Percentiles rank a stretch among this genome's conserved stretches.
Conservation (phyloP, 2,888 invertebrate genomes). For the Euplexia lucipara region DNA sequence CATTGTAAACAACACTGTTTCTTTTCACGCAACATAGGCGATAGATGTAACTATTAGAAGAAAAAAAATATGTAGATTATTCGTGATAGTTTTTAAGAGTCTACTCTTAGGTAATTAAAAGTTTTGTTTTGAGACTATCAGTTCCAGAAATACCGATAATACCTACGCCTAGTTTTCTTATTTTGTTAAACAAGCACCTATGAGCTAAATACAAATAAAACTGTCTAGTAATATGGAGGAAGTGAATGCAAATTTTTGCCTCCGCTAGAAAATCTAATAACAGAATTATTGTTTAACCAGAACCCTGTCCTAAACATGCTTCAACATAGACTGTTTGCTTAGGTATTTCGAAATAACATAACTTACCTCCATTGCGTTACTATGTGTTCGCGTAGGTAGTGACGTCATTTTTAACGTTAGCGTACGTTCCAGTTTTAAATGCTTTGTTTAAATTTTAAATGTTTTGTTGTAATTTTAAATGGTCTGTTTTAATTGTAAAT, state of each 20-base stretch:
- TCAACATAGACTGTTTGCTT: constrained; percentile 71
- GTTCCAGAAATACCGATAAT: too few species aligned
- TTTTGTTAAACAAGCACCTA: constrained; percentile 15
- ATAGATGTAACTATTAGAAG: too few species aligned
- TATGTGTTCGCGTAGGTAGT: constrained; percentile 37
- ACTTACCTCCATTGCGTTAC: constrained; percentile 63
- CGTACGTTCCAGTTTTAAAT: not conserved
- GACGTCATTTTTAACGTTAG: constrained; percentile 3
- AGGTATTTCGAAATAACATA: constrained; percentile 77
- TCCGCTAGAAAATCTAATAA: constrained; percentile 72
- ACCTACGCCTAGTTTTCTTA: not conserved
- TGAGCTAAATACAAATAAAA: constrained; percentile 35
- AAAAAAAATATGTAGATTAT: too few species aligned
- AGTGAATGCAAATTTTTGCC: constrained; percentile 66
- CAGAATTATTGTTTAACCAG: constrained; percentile 76
- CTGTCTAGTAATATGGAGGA: constrained; percentile 36
- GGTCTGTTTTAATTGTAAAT: too few species aligned
- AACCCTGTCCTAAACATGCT: constrained; percentile 67
- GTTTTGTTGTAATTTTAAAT: too few species aligned
- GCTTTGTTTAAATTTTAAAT: constrained; percentile 9
- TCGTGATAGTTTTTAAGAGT: too few species aligned
- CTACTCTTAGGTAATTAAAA: too few species aligned
- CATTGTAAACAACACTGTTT: too few species aligned
- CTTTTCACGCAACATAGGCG: too few species aligned
- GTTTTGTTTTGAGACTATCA: too few species aligned